phyloP scores from a whole-genome alignment of 2,113 vertebrate species.

The Cyanistes caeruleus region DNA sequence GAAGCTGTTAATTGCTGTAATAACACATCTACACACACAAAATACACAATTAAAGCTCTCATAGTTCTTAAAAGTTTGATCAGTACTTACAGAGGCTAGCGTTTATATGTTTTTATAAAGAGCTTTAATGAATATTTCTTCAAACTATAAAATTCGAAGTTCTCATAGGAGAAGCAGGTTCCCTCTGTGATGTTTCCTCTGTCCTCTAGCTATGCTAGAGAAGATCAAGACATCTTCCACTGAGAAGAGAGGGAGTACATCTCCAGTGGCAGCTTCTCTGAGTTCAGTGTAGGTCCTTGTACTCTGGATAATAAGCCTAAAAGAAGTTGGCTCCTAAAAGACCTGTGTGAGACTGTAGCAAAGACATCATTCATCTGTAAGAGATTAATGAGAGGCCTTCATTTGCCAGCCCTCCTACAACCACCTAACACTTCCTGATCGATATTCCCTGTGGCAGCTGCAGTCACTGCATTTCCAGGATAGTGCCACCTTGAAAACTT shows the following conservation, averaged over 20 bases:
- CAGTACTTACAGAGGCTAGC: neutral
- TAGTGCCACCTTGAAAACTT: neutral
- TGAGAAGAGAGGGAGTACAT: neutral
- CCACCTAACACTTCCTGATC: neutral
- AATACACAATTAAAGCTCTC: neutral
- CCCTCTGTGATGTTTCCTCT: neutral
- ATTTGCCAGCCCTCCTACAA: conserved; percentile 9
- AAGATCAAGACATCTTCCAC: neutral
- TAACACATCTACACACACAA: neutral
- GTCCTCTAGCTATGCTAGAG: neutral
- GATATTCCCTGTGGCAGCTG: neutral
- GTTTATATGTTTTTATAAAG: neutral
- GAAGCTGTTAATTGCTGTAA: neutral
- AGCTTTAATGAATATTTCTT: neutral
- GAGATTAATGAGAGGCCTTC: neutral
- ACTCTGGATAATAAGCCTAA: neutral
- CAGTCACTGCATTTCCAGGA: neutral
- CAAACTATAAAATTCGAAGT: neutral
- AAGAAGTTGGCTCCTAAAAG: neutral
- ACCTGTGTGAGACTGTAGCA: neutral
- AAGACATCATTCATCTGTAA: neutral
- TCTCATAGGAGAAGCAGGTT: neutral
- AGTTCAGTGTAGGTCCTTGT: neutral
- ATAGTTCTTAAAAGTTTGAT: neutral
- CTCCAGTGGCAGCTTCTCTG: neutral